Conservation (phyloP, 2,797 vertebrate species). For the Muscicapa comitata region DNA sequence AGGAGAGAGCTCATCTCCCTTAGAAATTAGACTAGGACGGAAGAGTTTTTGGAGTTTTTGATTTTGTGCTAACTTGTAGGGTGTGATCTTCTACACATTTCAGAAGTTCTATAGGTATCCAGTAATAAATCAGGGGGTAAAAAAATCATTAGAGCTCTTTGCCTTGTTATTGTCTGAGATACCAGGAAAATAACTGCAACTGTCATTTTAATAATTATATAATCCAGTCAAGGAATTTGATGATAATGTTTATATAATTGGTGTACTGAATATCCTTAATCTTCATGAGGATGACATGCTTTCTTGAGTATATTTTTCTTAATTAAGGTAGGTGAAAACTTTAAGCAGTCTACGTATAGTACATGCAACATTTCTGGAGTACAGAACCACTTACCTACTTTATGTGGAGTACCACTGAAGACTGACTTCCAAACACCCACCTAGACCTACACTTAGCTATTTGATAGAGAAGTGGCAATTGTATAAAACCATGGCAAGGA, state of each 20-base stretch:
- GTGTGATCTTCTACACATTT: neutral
- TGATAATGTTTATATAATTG: neutral
- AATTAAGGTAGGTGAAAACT: neutral
- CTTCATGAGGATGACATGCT: neutral
- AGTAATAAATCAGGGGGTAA: neutral
- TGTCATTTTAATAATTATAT: neutral
- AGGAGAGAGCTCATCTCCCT: neutral
- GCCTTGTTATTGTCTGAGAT: neutral
- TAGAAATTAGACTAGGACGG: neutral
- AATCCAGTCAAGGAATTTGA: neutral
- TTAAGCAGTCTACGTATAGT: rapidly evolving
- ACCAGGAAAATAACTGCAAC: neutral
- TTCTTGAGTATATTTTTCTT: neutral
- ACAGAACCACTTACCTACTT: neutral
- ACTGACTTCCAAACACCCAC: neutral
- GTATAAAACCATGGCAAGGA: neutral
- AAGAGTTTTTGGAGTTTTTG: neutral
- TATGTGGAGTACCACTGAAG: neutral
- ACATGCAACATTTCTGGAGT: neutral
- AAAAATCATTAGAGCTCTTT: neutral
- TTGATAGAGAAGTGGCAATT: neutral
- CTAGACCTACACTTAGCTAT: neutral
- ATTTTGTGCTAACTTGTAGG: neutral
- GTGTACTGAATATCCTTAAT: neutral
- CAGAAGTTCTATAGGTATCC: neutral